Evolutionary conservation across 2,797 vertebrate genomes (phyloP).

Genomic region (Otus scops): DNA sequence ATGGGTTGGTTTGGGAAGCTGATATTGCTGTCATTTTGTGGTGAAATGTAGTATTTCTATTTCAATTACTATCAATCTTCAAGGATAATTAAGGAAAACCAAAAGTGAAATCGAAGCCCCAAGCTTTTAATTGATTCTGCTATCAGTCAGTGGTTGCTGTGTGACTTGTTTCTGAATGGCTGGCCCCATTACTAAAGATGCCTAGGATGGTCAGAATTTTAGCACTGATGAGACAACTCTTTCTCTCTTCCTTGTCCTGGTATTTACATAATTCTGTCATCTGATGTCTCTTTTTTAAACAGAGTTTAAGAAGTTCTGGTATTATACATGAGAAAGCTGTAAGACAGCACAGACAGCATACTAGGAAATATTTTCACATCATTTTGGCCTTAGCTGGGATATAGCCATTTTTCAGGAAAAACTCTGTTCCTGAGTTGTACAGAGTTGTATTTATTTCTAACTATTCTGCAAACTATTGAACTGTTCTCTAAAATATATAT

Average conservation of each 20-base stretch:
- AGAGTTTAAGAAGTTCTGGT: neutral
- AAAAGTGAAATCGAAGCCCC: neutral
- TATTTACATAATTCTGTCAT: neutral
- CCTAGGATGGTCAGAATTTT: neutral
- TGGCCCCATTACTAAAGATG: neutral
- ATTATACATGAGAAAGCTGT: neutral
- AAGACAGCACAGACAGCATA: neutral
- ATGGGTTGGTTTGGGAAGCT: neutral
- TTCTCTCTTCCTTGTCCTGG: neutral
- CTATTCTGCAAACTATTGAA: neutral
- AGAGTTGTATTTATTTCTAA: neutral
- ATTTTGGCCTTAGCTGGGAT: neutral
- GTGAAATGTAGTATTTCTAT: neutral
- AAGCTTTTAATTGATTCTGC: neutral
- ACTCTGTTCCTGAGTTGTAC: neutral
- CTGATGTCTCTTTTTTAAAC: neutral
- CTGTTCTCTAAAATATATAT: neutral
- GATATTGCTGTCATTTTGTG: neutral
- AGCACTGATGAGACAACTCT: neutral
- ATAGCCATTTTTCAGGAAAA: neutral
- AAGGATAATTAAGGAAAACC: neutral
- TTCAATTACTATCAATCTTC: neutral
- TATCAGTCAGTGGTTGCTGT: neutral
- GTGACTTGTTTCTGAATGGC: neutral
- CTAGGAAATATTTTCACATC: neutral